Evolutionary conservation across 64 coral and sea anemone species (phyloP), one percentile per base, ranked within the genome.

Genomic region (Platygyra sinensis): DNA sequence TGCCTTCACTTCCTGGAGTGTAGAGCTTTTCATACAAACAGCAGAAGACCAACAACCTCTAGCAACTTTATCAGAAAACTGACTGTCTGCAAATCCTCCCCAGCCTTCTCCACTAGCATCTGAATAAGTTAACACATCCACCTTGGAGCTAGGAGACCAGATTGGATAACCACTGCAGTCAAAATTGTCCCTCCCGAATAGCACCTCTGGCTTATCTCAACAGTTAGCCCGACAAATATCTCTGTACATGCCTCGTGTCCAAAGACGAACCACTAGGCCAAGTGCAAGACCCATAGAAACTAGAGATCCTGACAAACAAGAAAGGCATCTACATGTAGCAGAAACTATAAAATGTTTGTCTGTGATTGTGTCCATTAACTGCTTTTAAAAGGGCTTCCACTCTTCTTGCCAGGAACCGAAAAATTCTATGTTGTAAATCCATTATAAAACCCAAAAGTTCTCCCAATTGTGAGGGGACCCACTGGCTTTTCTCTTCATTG

Each of bases 251-350:
- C 19, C 20, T 28, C 92, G 22, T 62, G 79, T 94, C 79, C 87
- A 94, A 4, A 94, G 80, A 30, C 60, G 72, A 24, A 86, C 92
- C 8, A 94, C 92, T 13, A 87, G 92, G 22, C 92, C 87, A 19
- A 94, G 52, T 12, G 92, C 92, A 33, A 94, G 79, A 28, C 46
- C 72, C 92, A 89, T 94, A 55, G 92, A 94, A 33, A 94, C 79
- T 62, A 89, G 54, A 27, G 62, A 72, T 24, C 77, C 84, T 79
- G 91, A 60, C 31, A 93, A 33, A 30, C 31, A 62, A 7, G 91
- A 77, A 77, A 93, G 84, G 32, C 39, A n/a, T n/a, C n/a, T n/a
- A n/a, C n/a, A n/a, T n/a, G n/a, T n/a, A n/a, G n/a, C n/a, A 73
- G 49, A 60, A 88, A 88, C 50, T 25, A 0, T 77, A 77, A 77